A percentile compares a stretch with the other conserved stretches of the same genome.
Conservation (phyloP, 2,113 vertebrate species). For the Ardeotis arabs region DNA sequence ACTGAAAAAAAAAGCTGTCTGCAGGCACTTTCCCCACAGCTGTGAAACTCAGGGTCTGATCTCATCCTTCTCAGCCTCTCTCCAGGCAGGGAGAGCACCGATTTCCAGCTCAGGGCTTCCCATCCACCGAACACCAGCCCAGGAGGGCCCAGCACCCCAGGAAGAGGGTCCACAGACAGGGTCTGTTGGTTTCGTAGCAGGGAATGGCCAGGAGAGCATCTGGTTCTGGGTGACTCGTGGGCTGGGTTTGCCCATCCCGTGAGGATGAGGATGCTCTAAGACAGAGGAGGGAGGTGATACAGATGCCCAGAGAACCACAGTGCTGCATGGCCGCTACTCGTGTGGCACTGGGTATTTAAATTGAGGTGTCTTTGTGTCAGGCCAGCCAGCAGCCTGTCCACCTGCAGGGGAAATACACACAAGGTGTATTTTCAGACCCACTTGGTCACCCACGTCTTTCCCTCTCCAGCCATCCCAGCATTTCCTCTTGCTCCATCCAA, state of each 20-base stretch:
- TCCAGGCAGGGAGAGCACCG: fast-evolving
- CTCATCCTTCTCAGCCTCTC: neutral
- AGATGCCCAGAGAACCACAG: neutral
- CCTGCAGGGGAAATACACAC: neutral
- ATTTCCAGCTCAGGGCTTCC: neutral
- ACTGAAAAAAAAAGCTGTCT: neutral
- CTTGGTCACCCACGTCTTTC: neutral
- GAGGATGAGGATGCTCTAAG: neutral
- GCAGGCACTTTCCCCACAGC: neutral
- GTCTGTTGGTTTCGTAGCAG: neutral
- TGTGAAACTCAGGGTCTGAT: neutral
- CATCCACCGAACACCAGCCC: neutral
- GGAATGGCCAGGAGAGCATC: neutral
- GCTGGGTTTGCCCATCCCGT: fast-evolving
- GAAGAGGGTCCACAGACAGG: fast-evolving
- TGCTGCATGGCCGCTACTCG: neutral
- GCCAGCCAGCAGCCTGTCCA: neutral
- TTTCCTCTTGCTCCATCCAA: neutral
- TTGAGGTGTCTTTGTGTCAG: neutral
- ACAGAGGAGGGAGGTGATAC: neutral
- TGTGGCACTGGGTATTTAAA: neutral
- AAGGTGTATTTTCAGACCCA: neutral
- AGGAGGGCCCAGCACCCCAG: neutral
- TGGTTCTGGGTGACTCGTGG: neutral
- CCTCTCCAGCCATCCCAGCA: neutral